These are phyloP conservation scores for Eupsittula cactorum DNA, from an alignment of 2,113 vertebrate genomes.

Conservation along the genomic window DNA sequence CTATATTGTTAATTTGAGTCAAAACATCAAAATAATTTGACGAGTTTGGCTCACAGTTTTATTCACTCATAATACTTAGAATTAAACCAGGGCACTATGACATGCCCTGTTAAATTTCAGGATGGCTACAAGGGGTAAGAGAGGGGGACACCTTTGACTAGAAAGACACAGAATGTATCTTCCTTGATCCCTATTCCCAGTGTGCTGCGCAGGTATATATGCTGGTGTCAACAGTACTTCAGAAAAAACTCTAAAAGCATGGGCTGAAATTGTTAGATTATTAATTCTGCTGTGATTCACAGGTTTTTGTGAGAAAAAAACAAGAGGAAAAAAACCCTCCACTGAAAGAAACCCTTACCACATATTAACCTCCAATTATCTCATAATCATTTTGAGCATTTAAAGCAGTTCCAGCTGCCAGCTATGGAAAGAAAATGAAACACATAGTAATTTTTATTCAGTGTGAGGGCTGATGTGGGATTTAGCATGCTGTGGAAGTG, in stretches of 20 bases:
- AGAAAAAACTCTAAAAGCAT: not conserved
- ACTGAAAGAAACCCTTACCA: not conserved
- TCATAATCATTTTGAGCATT: not conserved
- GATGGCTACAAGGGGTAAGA: not conserved
- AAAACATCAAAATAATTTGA: not conserved
- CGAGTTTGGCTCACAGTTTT: not conserved
- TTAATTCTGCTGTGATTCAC: not conserved
- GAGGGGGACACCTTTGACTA: not conserved
- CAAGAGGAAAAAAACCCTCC: not conserved
- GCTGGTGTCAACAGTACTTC: not conserved
- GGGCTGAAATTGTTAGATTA: not conserved
- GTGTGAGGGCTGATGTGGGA: not conserved
- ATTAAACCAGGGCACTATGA: not conserved
- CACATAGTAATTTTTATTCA: not conserved
- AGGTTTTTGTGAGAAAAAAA: not conserved
- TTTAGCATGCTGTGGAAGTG: not conserved
- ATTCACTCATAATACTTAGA: not conserved
- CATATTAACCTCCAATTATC: not conserved
- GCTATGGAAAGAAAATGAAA: not conserved
- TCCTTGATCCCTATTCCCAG: not conserved
- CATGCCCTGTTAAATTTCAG: not conserved
- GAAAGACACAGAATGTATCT: not conserved
- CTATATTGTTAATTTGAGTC: not conserved
- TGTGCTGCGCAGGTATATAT: not conserved
- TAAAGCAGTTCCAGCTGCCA: not conserved